phyloP scores from a whole-genome alignment of 2,113 vertebrate species.

The Climacteris rufus region DNA sequence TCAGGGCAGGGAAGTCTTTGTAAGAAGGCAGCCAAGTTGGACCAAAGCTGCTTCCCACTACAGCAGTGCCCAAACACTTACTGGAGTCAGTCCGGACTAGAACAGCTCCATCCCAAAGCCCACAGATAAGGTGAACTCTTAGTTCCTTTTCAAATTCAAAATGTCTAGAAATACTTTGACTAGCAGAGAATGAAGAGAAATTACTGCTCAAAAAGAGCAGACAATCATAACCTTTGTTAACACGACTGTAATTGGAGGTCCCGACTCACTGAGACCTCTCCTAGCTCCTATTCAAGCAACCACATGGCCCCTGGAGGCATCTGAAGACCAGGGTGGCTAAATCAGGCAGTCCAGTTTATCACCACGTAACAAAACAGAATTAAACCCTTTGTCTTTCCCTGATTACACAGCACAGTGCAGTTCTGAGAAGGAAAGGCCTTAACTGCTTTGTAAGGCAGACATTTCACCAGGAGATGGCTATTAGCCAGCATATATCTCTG shows the following conservation, averaged over 20 bases:
- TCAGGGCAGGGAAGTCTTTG: fast-evolving
- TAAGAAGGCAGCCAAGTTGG: neutral
- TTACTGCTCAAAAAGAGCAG: neutral
- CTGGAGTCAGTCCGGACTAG: neutral
- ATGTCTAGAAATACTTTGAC: neutral
- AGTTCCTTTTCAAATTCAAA: neutral
- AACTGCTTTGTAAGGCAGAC: neutral
- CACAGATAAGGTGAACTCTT: neutral
- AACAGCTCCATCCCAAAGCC: neutral
- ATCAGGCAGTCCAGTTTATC: neutral
- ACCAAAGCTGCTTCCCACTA: neutral
- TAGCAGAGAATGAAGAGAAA: neutral
- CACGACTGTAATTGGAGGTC: neutral
- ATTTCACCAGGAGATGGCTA: constrained; percentile 24
- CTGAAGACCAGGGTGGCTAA: neutral
- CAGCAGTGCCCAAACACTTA: neutral
- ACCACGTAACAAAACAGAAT: neutral
- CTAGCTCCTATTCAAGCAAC: neutral
- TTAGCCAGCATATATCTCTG: constrained; percentile 37
- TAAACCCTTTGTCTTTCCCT: neutral
- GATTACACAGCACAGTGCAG: neutral
- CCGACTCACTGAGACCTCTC: neutral
- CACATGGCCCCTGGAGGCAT: neutral
- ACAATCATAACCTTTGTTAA: neutral
- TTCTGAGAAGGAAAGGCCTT: neutral